A percentile compares a stretch with the other conserved stretches of the same genome.
Conservation (phyloP, 2,888 invertebrate genomes). For the Ennomos quercinarius region DNA sequence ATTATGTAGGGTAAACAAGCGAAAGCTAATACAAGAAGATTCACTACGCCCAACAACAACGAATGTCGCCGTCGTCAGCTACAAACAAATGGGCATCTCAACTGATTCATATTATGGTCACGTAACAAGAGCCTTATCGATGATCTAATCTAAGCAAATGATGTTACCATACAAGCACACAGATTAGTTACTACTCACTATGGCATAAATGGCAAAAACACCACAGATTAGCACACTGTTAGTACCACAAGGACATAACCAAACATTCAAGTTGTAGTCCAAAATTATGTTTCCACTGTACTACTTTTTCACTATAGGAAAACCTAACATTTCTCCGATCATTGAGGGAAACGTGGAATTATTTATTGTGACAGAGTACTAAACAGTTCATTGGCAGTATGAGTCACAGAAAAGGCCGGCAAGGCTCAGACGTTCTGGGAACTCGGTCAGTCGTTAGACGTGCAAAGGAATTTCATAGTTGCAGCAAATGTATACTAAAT, state of each 20-base stretch:
- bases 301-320: constrained; percentile 11
- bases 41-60: too few species aligned
- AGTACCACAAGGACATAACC: not conserved
- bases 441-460: constrained; percentile 35
- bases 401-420: constrained; percentile 34
- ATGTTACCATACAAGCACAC: constrained; percentile 14
- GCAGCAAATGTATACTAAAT: not conserved
- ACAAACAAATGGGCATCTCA: too few species aligned
- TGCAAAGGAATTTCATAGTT: constrained; percentile 18
- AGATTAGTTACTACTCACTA: constrained; percentile 5
- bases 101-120: constrained; percentile 31
- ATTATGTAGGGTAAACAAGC: too few species aligned
- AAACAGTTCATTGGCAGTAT: constrained; percentile 10
- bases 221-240: constrained; percentile 12
- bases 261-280: constrained; percentile 6
- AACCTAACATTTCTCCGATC: not conserved
- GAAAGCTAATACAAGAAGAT: too few species aligned
- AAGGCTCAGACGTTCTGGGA: constrained; percentile 41
- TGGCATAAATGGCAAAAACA: constrained; percentile 10
- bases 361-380: constrained; percentile 13
- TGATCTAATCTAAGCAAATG: constrained; percentile 39
- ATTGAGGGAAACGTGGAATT: not conserved
- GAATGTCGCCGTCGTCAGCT: too few species aligned
- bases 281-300: constrained; percentile 1
- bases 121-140: constrained; percentile 32